Evolutionary conservation across 1,140 invertebrate genomes (phyloP).

Genomic region (Cyclargus thomasi): DNA sequence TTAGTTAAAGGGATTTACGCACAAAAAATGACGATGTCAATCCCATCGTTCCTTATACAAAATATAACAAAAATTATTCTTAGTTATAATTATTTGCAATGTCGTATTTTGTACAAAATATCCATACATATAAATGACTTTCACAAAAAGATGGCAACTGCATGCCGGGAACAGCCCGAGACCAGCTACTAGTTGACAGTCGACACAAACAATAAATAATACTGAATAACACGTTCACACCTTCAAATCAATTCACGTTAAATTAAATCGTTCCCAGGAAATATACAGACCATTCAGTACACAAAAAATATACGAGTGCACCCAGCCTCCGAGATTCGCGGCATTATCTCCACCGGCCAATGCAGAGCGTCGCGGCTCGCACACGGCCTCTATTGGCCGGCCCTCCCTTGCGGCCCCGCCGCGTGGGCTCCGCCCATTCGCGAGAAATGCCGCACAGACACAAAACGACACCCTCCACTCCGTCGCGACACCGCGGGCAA

Average conservation of each 20-base stretch:
- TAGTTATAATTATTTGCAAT: too few relatives aligned
- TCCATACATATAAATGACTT: too few relatives aligned
- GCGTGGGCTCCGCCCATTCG: conserved; percentile 35
- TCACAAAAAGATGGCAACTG: conserved; percentile 4
- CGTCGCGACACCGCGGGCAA: conserved; percentile 23
- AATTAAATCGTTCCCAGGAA: conserved; percentile 53
- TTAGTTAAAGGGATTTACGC: too few relatives aligned
- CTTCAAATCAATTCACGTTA: conserved; percentile 64
- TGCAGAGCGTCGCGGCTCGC: conserved; percentile 34
- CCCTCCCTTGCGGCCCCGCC: conserved; percentile 32
- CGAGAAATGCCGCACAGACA: conserved; percentile 40
- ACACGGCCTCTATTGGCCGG: conserved; percentile 40
- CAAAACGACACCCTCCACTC: conserved; percentile 36
- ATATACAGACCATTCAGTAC: conserved; percentile 49
- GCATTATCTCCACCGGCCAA: conserved; percentile 65
- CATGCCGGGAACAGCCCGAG: neutral
- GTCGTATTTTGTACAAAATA: too few relatives aligned
- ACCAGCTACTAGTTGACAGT: neutral
- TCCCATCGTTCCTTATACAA: too few relatives aligned
- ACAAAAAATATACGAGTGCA: conserved; percentile 43
- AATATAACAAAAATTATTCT: too few relatives aligned
- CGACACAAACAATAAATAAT: conserved; percentile 22
- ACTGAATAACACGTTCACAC: conserved; percentile 32
- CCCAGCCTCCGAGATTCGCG: conserved; percentile 69
- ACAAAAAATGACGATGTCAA: too few relatives aligned